Evolutionary conservation across 2,797 vertebrate species (phyloP), one percentile per base, ranked within the genome.

Genomic region (Falco rusticolus): DNA sequence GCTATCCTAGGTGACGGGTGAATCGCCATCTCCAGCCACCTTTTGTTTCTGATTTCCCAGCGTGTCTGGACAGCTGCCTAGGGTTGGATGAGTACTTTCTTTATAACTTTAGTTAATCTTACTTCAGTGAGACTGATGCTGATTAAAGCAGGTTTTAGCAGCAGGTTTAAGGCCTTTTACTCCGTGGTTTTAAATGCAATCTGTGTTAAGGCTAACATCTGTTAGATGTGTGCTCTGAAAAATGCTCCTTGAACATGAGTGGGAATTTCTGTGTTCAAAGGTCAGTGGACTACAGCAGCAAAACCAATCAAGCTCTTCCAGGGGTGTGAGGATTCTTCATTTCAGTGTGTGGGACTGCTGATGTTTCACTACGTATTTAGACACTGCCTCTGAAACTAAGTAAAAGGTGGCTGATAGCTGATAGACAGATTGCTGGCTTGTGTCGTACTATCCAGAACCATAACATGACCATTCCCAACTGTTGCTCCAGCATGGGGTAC

Each of bases 401-500:
- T 97, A 91, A n/a, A 80, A 93, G 50, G 94, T 94, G 91, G 91
- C 64, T 77, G 91, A 91, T 82, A 77, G 86, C 59, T 79, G 92
- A 91, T 47, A 85, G 80, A 79, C 50, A 89, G 75, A 92, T 90
- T 90, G 74, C 61, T 93, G 90, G 63, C 74, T 95, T 95, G 53
- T 61, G n/a, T 96, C 88, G 39, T 87, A 74, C 57, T 33, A 5
- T 84, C 45, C 53, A 92, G 94, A 96, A 97, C 84, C 68, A 60
- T n/a, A 71, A 54, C 59, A 59, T 78, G 94, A 96, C 91, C 78
- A 61, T 97, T 95, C 81, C 91, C 96, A 97, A 96, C 92, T 97
- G 92, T 92, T 89, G 69, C 70, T 91, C 71, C 57, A 7, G 84
- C 33, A 60, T 50, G 89, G 79, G 94, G 65, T 87, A 88, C 87